Evolutionary conservation across 64 coral and sea anemone genomes (phyloP).

Genomic region (Astreopora myriophthalma): DNA sequence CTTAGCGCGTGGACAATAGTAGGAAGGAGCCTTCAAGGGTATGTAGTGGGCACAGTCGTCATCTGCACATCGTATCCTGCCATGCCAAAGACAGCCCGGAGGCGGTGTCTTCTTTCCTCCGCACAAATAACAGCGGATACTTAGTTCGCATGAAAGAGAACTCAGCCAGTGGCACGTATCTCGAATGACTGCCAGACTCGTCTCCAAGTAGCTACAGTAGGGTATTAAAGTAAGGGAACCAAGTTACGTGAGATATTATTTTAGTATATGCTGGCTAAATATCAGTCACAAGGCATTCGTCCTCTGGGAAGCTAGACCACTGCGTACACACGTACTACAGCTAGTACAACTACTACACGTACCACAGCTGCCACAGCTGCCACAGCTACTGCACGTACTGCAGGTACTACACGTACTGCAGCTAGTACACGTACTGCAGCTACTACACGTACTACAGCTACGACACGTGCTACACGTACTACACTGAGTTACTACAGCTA

Average conservation of each 20-base stretch:
- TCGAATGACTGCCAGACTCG: neutral
- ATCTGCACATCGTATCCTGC: neutral
- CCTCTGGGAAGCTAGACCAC: no score
- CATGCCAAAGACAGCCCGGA: neutral
- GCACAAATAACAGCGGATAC: neutral
- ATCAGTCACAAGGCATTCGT: no score
- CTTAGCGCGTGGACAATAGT: neutral
- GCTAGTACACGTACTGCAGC: no score
- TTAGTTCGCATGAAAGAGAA: neutral
- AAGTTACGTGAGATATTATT: neutral
- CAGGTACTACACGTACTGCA: no score
- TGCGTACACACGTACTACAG: no score
- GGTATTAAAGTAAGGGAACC: neutral
- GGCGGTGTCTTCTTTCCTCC: neutral
- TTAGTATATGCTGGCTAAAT: neutral
- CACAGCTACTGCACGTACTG: no score
- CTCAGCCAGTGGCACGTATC: neutral
- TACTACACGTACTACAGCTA: no score
- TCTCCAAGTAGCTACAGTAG: conserved; percentile 7
- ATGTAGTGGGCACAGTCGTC: conserved; percentile 26
- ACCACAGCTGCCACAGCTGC: no score
- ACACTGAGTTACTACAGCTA: no score
- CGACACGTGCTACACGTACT: no score
- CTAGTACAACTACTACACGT: no score
- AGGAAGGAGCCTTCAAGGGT: neutral